These are phyloP conservation scores for Drosophila barbarae DNA, from an alignment of 2,888 invertebrate genomes.

Conservation along the genomic window DNA sequence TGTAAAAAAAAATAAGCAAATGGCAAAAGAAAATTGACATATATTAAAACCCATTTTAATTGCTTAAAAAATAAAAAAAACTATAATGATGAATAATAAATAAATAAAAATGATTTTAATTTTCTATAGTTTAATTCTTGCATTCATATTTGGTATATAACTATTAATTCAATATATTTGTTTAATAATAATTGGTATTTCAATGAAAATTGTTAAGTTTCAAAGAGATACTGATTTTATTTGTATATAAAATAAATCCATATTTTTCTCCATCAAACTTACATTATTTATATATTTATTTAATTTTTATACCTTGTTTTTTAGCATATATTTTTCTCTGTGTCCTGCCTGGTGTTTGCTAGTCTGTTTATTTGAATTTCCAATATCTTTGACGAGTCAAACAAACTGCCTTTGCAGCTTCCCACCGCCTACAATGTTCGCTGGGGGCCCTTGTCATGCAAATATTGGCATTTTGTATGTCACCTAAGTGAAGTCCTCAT, in stretches of 20 bases:
- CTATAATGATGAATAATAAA: neutral
- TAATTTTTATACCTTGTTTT: neutral
- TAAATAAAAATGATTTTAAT: neutral
- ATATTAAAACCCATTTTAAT: neutral
- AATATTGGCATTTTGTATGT: slow-evolving; percentile 48
- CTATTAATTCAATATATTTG: no score
- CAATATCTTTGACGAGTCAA: slow-evolving; percentile 37
- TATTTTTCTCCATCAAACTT: neutral
- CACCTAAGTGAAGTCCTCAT: slow-evolving; percentile 43
- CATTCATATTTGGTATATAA: neutral
- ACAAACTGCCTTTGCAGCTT: slow-evolving; percentile 16
- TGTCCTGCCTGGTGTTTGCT: slow-evolving; percentile 5
- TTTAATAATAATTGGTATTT: no score
- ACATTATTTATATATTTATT: neutral
- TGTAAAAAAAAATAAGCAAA: neutral
- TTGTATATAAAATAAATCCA: neutral
- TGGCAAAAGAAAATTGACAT: neutral
- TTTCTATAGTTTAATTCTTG: neutral
- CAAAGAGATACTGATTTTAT: neutral
- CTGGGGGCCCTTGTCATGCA: slow-evolving; percentile 16
- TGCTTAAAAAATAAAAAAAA: neutral
- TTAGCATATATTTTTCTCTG: slow-evolving; percentile 5
- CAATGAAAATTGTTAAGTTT: neutral
- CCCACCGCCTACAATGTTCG: neutral
- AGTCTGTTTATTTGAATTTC: slow-evolving; percentile 42